Percentiles rank a stretch among this genome's conserved stretches.
Conservation (phyloP, 2,113 vertebrate species). For the Natator depressus region DNA sequence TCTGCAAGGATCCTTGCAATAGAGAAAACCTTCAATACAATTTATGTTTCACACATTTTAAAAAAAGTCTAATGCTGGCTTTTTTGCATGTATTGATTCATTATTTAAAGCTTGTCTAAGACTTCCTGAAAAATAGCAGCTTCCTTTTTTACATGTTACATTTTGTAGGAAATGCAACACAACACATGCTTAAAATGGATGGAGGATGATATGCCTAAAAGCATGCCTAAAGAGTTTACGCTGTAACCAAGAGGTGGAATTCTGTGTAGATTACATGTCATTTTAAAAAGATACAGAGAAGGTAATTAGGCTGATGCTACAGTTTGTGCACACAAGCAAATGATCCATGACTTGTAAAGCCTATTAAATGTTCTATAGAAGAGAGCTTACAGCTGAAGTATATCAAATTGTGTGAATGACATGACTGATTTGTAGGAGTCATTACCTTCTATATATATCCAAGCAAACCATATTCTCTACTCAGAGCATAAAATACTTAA, state of each 20-base stretch:
- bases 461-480: neutral
- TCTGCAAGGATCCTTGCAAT: neutral
- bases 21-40: neutral
- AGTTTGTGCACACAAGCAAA: neutral
- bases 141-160: neutral
- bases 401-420: neutral
- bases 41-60: neutral
- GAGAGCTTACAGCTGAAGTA: neutral
- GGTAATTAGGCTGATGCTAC: neutral
- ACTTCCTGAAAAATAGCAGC: neutral
- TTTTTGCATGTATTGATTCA: neutral
- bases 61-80: neutral
- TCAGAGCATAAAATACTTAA: neutral
- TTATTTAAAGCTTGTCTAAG: neutral
- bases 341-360: neutral
- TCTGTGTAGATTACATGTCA: neutral
- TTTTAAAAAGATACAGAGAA: neutral
- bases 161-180: neutral
- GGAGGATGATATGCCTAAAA: neutral
- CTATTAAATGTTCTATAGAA: neutral
- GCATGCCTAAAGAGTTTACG: neutral
- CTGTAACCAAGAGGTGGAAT: neutral
- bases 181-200: neutral
- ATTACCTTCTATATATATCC: neutral
- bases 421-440: accelerated